phyloP scores from a whole-genome alignment of 2,113 vertebrate species.

The Anser brachyrhynchus region DNA sequence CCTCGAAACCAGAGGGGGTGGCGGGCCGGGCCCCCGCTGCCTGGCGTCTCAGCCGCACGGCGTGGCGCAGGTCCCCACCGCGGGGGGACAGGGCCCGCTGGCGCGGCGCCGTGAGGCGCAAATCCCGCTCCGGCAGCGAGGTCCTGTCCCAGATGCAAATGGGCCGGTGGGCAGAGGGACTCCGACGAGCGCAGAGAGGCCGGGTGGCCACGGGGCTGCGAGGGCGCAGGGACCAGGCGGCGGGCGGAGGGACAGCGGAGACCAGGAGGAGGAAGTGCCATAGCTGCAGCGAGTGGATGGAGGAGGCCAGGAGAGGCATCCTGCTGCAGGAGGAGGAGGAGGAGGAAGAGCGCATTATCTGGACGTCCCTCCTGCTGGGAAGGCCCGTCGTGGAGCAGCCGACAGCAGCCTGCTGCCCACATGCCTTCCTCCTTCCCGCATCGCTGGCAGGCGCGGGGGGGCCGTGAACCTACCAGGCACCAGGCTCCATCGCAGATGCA shows the following conservation, averaged over 20 bases:
- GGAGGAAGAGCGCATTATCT: not conserved
- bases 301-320: conserved; percentile 71
- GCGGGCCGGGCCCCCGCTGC: conserved; percentile 62
- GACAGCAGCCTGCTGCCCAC: not conserved
- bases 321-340: not conserved
- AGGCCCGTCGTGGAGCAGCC: not conserved
- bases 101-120: not conserved
- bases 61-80: conserved; percentile 29
- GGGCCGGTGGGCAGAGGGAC: conserved; percentile 61
- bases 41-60: conserved; percentile 72
- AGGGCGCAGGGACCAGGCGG: conserved; percentile 68
- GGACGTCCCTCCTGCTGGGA: not conserved
- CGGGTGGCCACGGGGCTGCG: conserved; percentile 64
- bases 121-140: conserved; percentile 66
- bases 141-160: conserved; percentile 79
- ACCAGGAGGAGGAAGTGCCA: conserved; percentile 76
- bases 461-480: conserved; percentile 74
- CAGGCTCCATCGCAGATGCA: conserved; percentile 69
- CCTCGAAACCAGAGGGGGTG: conserved; percentile 80
- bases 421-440: not conserved
- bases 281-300: conserved; percentile 70
- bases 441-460: not conserved
- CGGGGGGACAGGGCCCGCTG: not conserved
- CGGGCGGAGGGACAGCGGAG: conserved; percentile 57
- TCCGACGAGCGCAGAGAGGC: conserved; percentile 77